A percentile compares a stretch with the other conserved stretches of the same genome.
phyloP scores from a whole-genome alignment of 2,888 invertebrate species.

The Catocala sponsa region DNA sequence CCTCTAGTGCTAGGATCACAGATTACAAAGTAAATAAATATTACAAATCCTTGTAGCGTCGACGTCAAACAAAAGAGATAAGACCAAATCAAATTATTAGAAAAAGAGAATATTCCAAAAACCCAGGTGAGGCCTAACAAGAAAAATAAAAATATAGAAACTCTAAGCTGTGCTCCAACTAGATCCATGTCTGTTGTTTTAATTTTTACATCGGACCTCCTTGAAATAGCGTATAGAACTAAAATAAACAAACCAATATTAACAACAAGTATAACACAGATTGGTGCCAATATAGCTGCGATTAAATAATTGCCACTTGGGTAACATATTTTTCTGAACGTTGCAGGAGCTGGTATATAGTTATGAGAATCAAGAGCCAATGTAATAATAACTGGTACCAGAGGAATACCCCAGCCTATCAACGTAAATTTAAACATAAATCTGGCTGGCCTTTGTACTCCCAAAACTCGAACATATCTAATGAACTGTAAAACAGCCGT shows the following conservation, averaged over 20 bases:
- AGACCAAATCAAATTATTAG: conserved; percentile 84
- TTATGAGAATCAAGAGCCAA: conserved; percentile 77
- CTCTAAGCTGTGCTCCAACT: conserved; percentile 83
- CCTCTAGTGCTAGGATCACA: conserved; percentile 86
- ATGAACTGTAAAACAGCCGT: conserved; percentile 91
- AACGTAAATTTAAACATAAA: conserved; percentile 90
- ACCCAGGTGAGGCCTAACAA: conserved; percentile 89
- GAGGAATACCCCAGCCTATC: conserved; percentile 90
- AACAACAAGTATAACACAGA: conserved; percentile 81
- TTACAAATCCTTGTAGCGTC: conserved; percentile 89
- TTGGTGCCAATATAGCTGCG: conserved; percentile 84
- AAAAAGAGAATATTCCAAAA: conserved; percentile 88
- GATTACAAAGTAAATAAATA: conserved; percentile 89
- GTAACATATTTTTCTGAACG: conserved; percentile 81
- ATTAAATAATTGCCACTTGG: conserved; percentile 83
- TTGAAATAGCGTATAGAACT: conserved; percentile 85
- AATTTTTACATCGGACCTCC: conserved; percentile 83
- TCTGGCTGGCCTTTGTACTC: conserved; percentile 85
- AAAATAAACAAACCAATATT: conserved; percentile 86
- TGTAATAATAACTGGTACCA: conserved; percentile 85
- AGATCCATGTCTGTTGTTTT: conserved; percentile 76
- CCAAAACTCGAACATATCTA: conserved; percentile 90
- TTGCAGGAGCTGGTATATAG: conserved; percentile 72
- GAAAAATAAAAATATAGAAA: conserved; percentile 89
- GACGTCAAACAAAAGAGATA: conserved; percentile 90